phyloP scores from a whole-genome alignment of 2,797 vertebrate species.

The Saxicola maurus region DNA sequence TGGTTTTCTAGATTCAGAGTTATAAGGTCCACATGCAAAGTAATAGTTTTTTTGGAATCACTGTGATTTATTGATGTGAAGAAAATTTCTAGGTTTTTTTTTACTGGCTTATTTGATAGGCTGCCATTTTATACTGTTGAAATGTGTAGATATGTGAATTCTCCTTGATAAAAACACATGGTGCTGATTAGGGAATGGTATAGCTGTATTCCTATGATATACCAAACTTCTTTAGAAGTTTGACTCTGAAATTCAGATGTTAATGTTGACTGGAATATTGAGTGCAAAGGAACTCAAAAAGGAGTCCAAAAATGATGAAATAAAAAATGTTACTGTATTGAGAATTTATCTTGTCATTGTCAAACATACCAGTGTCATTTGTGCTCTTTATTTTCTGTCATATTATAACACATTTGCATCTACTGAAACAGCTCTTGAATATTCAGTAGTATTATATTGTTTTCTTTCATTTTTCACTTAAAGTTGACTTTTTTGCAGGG shows the following conservation, averaged over 20 bases:
- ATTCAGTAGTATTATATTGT: background rate
- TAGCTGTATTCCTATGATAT: background rate
- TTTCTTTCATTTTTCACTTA: background rate
- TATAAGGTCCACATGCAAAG: background rate
- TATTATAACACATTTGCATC: background rate
- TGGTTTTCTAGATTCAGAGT: background rate
- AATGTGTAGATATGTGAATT: background rate
- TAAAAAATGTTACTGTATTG: background rate
- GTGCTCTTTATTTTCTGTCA: background rate
- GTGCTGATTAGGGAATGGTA: background rate
- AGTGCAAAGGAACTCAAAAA: background rate
- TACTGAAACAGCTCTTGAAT: background rate
- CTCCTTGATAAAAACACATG: background rate
- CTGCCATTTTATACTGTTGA: background rate
- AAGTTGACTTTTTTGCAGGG: background rate
- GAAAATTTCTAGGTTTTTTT: background rate
- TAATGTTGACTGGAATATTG: background rate
- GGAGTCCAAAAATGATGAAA: background rate
- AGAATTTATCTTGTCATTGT: background rate
- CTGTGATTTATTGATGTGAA: background rate
- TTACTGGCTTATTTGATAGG: background rate
- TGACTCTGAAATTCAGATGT: background rate
- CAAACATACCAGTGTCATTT: background rate
- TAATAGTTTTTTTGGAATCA: background rate
- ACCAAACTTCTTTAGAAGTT: background rate